Evolutionary conservation across 2,113 vertebrate species (phyloP), one percentile per base, ranked within the genome.

Genomic region (Procavia capensis): DNA sequence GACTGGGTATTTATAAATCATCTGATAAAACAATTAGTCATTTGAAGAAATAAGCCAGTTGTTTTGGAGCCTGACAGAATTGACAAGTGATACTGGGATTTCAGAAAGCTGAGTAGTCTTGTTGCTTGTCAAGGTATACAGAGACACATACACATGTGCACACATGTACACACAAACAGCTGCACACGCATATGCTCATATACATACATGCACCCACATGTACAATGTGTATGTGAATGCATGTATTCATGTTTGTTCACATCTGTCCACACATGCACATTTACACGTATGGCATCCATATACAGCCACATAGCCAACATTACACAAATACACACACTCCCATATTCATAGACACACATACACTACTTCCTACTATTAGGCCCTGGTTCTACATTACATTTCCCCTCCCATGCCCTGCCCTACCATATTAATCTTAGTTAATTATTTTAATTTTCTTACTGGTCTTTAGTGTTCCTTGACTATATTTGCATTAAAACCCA

Each of bases 1-100:
- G 41, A 54, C 61, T 78, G 47, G 78, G 93, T 74, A 24, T 79
- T 90, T 87, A 93, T 64, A 6, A 91, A 79, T 87, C 94, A 75
- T 82, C 27, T 81, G n/a, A n/a, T 31, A 59, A 87, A 93, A 78
- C 34, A 22, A 82, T 80, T 70, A 47, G 86, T 50, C 29, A 36
- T 79, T 74, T 87, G 59, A n/a, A 31, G 36, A 78, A 82, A 88
- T 80, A 72, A 82, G 25, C n/a, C 22, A 64, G 61, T 59, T 72
- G 20, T 63, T 87, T 88, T 22, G 27, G 31, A 85, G 29, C 10
- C 43, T 78, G 43, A 87, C 47, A 45, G 83, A 20, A 80, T 1
- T 86, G 25, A 22, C 64, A 9, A 74, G 41, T 83, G 64, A 39
- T 6, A 70, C 34, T 78, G 36, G 68, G 66, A 54, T 57, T 84